Evolutionary conservation across 2,113 vertebrate genomes (phyloP).

Genomic region (Planiliza haematocheilus): DNA sequence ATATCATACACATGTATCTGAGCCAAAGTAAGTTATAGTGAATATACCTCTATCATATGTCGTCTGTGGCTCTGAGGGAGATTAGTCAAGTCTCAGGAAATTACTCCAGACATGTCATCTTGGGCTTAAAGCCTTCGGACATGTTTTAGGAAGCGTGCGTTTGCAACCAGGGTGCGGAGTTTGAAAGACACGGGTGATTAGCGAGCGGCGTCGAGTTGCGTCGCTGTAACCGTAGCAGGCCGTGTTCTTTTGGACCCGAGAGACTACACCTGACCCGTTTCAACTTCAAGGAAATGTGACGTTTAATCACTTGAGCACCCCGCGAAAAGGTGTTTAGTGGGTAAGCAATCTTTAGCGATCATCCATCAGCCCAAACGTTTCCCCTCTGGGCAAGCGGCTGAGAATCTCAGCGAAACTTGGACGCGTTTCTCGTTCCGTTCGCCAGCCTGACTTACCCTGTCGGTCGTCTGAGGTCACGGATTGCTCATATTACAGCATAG

Average conservation of each 20-base stretch:
- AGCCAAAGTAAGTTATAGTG: too few species aligned
- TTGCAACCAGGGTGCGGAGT: not conserved
- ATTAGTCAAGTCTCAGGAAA: conserved; percentile 5
- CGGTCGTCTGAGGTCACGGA: conserved; percentile 6
- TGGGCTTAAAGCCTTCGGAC: not conserved
- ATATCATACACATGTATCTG: too few species aligned
- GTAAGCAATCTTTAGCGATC: not conserved
- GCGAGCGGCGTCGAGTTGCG: not conserved
- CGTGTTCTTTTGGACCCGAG: not conserved
- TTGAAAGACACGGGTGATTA: not conserved
- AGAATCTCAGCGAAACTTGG: conserved; percentile 12
- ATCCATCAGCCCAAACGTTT: conserved; percentile 23
- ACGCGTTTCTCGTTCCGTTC: conserved; percentile 36
- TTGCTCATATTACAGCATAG: conserved; percentile 40
- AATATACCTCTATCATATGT: not conserved
- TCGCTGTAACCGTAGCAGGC: not conserved
- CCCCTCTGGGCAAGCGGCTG: conserved; percentile 18
- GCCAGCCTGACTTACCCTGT: conserved; percentile 25
- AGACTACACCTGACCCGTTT: not conserved
- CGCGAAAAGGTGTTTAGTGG: conserved; percentile 15
- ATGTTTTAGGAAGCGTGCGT: not conserved
- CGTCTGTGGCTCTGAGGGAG: conserved; percentile 1
- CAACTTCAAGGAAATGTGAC: not conserved
- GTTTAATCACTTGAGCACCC: not conserved
- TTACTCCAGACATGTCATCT: not conserved